These are phyloP conservation scores for Danaus chrysippus DNA, from an alignment of 2,888 invertebrate species.

Conservation along the genomic window DNA sequence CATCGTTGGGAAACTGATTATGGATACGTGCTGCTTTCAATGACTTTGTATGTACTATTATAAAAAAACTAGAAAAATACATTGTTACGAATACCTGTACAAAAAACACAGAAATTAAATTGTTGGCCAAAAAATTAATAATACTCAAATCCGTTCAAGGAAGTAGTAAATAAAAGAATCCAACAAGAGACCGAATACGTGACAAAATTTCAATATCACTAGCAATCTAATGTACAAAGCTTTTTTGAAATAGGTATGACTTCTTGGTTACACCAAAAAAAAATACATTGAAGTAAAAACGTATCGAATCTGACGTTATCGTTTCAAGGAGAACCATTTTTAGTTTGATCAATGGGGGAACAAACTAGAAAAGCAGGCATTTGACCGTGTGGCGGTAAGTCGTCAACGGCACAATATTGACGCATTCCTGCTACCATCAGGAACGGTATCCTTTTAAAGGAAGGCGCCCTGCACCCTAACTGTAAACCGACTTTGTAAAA, in stretches of 20 bases:
- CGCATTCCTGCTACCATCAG: constrained; percentile 53
- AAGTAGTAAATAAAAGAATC: neutral
- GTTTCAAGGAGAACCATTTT: constrained; percentile 16
- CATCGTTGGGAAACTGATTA: constrained; percentile 17
- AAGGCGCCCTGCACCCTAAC: constrained; percentile 61
- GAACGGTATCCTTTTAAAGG: constrained; percentile 65
- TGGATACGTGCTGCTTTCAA: constrained; percentile 9
- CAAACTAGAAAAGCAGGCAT: constrained; percentile 40
- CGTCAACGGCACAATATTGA: constrained; percentile 53
- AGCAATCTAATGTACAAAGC: neutral
- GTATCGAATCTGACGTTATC: constrained; percentile 25
- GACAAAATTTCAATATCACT: neutral
- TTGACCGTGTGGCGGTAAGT: constrained; percentile 37
- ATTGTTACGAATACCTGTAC: neutral
- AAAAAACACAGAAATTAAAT: neutral
- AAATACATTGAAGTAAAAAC: constrained; percentile 16
- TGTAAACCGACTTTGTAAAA: constrained; percentile 55
- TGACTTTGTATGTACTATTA: too few species aligned
- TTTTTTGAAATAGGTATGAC: neutral
- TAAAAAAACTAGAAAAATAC: too few species aligned
- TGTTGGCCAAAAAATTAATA: too few species aligned
- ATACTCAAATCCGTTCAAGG: too few species aligned
- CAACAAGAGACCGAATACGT: neutral
- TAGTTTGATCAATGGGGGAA: constrained; percentile 24
- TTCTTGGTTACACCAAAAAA: neutral